Evolutionary conservation across 2,888 invertebrate species (phyloP).

Genomic region (Neuroscelio doddi): DNA sequence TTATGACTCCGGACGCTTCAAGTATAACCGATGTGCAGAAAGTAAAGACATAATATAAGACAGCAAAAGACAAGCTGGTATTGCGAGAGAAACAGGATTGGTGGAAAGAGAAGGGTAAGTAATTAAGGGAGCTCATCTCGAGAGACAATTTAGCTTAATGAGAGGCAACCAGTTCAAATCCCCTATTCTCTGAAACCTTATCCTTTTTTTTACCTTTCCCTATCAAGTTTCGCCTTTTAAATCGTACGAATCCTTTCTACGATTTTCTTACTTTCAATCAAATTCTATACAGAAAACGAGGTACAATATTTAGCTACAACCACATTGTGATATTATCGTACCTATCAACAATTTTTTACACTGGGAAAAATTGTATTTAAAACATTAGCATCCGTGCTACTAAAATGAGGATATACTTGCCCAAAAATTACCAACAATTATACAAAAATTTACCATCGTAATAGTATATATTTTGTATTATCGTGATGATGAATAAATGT

Average conservation of each 20-base stretch:
- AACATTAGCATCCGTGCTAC: too few relatives aligned
- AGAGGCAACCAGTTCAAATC: conserved; percentile 61
- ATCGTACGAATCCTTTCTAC: conserved; percentile 23
- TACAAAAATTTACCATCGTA: too few relatives aligned
- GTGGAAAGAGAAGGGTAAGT: conserved; percentile 51
- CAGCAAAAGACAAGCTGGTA: conserved; percentile 11
- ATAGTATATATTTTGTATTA: too few relatives aligned
- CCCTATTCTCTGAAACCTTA: conserved; percentile 36
- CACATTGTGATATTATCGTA: too few relatives aligned
- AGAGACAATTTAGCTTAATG: conserved; percentile 71
- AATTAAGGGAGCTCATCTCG: conserved; percentile 71
- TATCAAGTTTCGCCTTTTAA: conserved; percentile 32
- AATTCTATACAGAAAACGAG: too few relatives aligned
- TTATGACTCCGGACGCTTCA: conserved; percentile 10
- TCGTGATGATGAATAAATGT: too few relatives aligned
- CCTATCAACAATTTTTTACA: too few relatives aligned
- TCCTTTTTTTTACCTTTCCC: conserved; percentile 32
- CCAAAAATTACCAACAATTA: too few relatives aligned
- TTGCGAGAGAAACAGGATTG: conserved; percentile 11
- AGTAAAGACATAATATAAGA: conserved; percentile 22
- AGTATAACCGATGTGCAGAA: conserved; percentile 14
- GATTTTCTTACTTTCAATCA: conserved; percentile 4
- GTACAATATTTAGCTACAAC: too few relatives aligned
- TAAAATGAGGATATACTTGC: too few relatives aligned
- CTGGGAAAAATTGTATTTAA: too few relatives aligned